A percentile compares a stretch with the other conserved stretches of the same genome.
These are phyloP conservation scores for Mola mola DNA, from an alignment of 2,113 vertebrate species.

Conservation along the genomic window DNA sequence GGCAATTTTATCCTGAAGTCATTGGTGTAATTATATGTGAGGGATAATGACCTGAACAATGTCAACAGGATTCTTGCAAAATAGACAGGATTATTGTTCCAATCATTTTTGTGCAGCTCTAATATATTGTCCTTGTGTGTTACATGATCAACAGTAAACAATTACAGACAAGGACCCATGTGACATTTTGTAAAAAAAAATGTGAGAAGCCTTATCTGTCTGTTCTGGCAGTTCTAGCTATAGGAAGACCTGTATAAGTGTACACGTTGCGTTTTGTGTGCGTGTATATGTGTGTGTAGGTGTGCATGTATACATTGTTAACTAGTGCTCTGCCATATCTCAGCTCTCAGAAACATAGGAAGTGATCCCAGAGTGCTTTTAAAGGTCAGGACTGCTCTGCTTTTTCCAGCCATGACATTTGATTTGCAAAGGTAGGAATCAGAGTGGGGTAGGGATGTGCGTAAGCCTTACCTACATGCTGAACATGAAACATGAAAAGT, in stretches of 20 bases:
- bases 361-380: constrained; percentile 54
- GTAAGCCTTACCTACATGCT: constrained; percentile 14
- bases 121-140: constrained; percentile 8
- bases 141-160: constrained; percentile 7
- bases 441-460: constrained; percentile 17
- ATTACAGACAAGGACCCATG: background rate
- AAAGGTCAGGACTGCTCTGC: constrained; percentile 50
- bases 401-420: constrained; percentile 54
- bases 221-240: background rate
- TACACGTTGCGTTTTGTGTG: background rate
- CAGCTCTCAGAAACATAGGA: constrained; percentile 43
- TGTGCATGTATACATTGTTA: background rate
- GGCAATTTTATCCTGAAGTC: background rate
- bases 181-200: too few relatives aligned
- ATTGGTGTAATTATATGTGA: background rate
- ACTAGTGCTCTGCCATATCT: constrained; percentile 14
- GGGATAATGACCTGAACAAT: background rate
- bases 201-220: too few relatives aligned
- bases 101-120: background rate
- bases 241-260: too few relatives aligned
- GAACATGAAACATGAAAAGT: constrained; percentile 2
- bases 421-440: constrained; percentile 50
- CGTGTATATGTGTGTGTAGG: background rate
- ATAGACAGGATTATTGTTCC: background rate
- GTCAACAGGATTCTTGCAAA: background rate